These are phyloP conservation scores for Gorsachius goisagi DNA, from an alignment of 2,113 vertebrate species.

Conservation along the genomic window DNA sequence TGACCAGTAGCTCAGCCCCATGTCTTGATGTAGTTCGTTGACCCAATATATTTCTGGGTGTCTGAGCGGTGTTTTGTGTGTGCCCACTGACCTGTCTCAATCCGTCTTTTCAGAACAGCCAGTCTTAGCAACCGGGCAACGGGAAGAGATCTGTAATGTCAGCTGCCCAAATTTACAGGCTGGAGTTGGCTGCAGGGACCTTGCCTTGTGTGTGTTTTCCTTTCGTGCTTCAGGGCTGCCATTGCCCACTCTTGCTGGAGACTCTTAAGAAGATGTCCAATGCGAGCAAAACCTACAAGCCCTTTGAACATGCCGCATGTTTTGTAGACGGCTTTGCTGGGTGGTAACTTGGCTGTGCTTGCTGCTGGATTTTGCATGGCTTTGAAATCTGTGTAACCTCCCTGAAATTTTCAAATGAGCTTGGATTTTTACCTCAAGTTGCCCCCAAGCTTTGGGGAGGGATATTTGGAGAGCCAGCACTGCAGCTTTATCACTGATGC, in stretches of 20 bases:
- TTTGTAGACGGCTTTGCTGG: constrained; percentile 23
- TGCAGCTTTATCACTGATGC: background rate
- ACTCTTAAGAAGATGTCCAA: background rate
- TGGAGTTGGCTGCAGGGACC: background rate
- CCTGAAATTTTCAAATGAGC: constrained; percentile 23
- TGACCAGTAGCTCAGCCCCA: background rate
- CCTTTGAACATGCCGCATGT: background rate
- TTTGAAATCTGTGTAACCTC: constrained; percentile 38
- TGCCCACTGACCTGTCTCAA: constrained; percentile 22
- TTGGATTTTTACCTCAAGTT: background rate
- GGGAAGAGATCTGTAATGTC: constrained; percentile 11
- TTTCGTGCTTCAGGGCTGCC: background rate
- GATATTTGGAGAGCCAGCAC: background rate
- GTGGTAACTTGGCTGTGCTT: constrained; percentile 23
- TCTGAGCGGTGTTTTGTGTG: constrained; percentile 31
- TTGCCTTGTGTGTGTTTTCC: background rate
- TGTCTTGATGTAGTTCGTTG: background rate
- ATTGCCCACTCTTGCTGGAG: background rate
- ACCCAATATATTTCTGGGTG: background rate
- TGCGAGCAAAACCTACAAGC: background rate
- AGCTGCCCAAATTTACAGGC: constrained; percentile 40
- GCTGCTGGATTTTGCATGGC: background rate
- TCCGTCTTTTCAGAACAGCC: constrained; percentile 28
- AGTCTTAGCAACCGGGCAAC: background rate
- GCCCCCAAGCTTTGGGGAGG: background rate